Evolutionary conservation across 2,888 invertebrate genomes (phyloP).

Genomic region (Lepidonotus clava): DNA sequence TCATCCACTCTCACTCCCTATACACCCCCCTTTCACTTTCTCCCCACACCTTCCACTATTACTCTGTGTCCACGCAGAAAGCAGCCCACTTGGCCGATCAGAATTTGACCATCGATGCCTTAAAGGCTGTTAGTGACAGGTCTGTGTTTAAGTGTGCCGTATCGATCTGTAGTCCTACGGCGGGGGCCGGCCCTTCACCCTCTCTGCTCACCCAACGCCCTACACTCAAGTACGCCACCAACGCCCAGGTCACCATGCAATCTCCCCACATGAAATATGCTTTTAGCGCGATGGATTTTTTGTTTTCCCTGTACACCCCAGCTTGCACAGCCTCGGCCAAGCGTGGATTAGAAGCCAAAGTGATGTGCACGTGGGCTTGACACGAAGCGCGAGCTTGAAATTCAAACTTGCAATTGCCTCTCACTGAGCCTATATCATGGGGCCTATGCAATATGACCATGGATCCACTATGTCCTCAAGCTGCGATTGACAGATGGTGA

Average conservation of each 20-base stretch:
- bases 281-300: constrained; percentile 49
- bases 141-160: constrained; percentile 44
- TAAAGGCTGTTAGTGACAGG: constrained; percentile 52
- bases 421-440: too few relatives aligned
- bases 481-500: not conserved
- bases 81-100: constrained; percentile 31
- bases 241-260: constrained; percentile 23
- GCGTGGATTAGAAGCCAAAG: constrained; percentile 14
- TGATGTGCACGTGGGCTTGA: not conserved
- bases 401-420: not conserved
- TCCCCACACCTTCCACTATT: constrained; percentile 11
- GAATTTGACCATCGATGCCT: constrained; percentile 52
- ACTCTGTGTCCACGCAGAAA: not conserved
- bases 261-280: constrained; percentile 39
- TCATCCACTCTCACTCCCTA: too few relatives aligned
- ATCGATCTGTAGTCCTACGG: constrained; percentile 39
- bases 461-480: too few relatives aligned
- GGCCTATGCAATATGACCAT: too few relatives aligned
- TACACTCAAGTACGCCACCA: constrained; percentile 2
- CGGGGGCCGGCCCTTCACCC: not conserved
- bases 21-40: not conserved
- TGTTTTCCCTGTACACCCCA: constrained; percentile 39
- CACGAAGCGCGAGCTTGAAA: not conserved
- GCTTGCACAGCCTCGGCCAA: not conserved
- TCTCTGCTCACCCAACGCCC: constrained; percentile 1